Evolutionary conservation across 2,888 invertebrate genomes (phyloP).

Genomic region (Yponomeuta sedellus): DNA sequence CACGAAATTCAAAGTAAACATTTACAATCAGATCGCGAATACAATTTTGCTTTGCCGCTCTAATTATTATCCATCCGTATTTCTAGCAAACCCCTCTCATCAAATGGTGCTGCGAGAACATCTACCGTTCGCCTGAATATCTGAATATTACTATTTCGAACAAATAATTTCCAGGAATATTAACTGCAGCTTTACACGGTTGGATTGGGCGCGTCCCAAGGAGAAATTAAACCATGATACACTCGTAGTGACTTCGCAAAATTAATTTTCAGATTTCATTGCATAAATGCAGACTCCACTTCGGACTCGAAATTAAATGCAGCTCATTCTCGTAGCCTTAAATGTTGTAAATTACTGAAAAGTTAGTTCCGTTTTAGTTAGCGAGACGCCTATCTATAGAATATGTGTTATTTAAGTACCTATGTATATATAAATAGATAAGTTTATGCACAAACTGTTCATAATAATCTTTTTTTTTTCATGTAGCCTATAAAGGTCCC

Average conservation of each 20-base stretch:
- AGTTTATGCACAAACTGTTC: too few species aligned
- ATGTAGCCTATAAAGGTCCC: too few species aligned
- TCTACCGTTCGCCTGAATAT: too few species aligned
- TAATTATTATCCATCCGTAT: too few species aligned
- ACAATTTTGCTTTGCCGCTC: too few species aligned
- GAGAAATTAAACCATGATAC: neutral
- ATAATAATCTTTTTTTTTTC: too few species aligned
- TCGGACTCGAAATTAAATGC: neutral
- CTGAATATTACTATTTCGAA: neutral
- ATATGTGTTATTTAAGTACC: neutral
- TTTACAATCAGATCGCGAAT: too few species aligned
- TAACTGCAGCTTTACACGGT: conserved; percentile 1
- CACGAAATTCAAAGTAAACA: too few species aligned
- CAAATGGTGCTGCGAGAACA: too few species aligned
- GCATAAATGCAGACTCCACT: neutral
- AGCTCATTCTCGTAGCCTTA: neutral
- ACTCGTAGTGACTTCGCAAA: neutral
- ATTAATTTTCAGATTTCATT: conserved; percentile 1
- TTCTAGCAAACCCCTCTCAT: too few species aligned
- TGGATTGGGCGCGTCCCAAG: neutral
- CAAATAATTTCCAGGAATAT: conserved; percentile 2
- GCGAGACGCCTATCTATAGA: conserved; percentile 34
- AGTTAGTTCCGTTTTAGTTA: neutral
- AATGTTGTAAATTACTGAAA: neutral
- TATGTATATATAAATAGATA: too few species aligned